Evolutionary conservation across 2,888 invertebrate genomes (phyloP).

Genomic region (Aplocera efformata): DNA sequence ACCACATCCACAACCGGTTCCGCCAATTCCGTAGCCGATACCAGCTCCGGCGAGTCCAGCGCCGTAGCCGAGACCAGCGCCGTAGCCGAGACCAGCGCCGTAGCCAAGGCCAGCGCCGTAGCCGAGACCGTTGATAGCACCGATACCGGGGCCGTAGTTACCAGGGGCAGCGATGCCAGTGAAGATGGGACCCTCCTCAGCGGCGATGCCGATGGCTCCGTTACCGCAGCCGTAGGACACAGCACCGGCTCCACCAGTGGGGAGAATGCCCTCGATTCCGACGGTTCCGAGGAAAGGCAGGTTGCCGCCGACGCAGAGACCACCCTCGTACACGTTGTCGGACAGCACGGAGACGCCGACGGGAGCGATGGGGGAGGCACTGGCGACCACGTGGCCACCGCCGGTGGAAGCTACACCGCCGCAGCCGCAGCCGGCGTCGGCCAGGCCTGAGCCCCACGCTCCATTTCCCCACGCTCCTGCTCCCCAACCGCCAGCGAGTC

Average conservation of each 20-base stretch:
- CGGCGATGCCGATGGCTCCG: conserved; percentile 27
- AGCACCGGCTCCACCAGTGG: conserved; percentile 35
- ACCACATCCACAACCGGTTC: too few relatives aligned
- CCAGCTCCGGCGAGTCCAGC: too few relatives aligned
- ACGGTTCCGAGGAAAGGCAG: conserved; percentile 44
- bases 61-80: conserved; percentile 1
- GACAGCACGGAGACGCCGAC: conserved; percentile 42
- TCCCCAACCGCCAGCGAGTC: conserved; percentile 32
- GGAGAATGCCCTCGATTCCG: conserved; percentile 38
- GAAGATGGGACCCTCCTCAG: conserved; percentile 15
- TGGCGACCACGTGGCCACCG: conserved; percentile 31
- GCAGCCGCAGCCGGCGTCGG: conserved; percentile 10
- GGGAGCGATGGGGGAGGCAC: conserved; percentile 37
- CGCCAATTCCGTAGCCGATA: too few relatives aligned
- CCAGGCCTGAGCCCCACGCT: not conserved
- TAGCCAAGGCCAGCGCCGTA: too few relatives aligned
- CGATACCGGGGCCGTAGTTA: conserved; percentile 8
- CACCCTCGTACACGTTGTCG: conserved; percentile 44
- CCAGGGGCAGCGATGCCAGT: conserved; percentile 20
- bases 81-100: not conserved
- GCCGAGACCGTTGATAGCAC: not conserved
- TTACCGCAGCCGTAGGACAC: conserved; percentile 38
- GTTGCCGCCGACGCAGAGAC: conserved; percentile 36
- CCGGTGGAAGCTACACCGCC: conserved; percentile 29
- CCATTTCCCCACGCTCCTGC: too few relatives aligned